Conservation (phyloP, 2,113 vertebrate genomes). For the Corapipo altera region DNA sequence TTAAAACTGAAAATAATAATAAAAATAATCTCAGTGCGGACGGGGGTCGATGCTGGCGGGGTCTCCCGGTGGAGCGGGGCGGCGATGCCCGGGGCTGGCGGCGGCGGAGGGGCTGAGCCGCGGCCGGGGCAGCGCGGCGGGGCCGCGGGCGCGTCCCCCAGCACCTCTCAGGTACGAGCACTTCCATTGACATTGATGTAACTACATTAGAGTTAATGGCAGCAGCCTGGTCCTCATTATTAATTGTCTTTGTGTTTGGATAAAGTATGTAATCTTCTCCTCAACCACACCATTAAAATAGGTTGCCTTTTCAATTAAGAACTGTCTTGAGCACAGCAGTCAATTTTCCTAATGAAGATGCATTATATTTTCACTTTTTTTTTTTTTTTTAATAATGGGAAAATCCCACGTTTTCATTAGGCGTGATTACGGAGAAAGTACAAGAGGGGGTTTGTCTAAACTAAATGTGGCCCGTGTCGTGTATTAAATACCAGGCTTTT, state of each 20-base stretch:
- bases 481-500: conserved; percentile 71
- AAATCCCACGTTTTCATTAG: conserved; percentile 77
- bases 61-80: background rate
- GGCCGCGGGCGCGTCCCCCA: background rate
- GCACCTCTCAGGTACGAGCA: conserved; percentile 64
- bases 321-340: conserved; percentile 76
- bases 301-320: conserved; percentile 85
- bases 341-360: conserved; percentile 82
- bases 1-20: background rate
- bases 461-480: conserved; percentile 49
- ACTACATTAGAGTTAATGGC: conserved; percentile 78
- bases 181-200: conserved; percentile 68
- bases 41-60: background rate
- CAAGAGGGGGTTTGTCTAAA: conserved; percentile 63
- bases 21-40: rapidly evolving
- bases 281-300: conserved; percentile 81
- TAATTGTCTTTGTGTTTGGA: conserved; percentile 86
- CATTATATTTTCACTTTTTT: conserved; percentile 70
- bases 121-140: background rate
- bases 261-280: conserved; percentile 85
- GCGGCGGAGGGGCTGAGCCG: background rate
- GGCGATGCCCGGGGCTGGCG: background rate
- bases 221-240: conserved; percentile 76
- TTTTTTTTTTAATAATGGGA: conserved; percentile 60
- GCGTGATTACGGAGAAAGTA: conserved; percentile 70